Base-by-base conservation (phyloP, 2,113 vertebrate species). In the Cardinalis cardinalis region DNA sequence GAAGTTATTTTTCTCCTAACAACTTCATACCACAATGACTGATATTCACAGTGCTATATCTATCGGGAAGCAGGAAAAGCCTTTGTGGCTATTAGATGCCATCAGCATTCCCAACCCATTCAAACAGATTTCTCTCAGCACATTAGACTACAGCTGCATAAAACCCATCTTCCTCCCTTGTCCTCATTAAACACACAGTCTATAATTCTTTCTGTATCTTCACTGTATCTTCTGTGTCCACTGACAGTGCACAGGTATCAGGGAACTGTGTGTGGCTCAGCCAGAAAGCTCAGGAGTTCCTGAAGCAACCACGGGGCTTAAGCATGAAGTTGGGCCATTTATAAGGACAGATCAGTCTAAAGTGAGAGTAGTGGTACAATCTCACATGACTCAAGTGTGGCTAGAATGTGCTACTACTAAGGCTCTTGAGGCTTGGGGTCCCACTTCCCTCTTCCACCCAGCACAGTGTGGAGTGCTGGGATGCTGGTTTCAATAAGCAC, bases 1-100 rank as follows among this genome's bases (percentile, higher is more conserved):
- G 95, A 95, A 92, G 78, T 89, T 75, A 83, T 93, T 95, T 93
- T 89, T 95, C 94, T 92, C 51, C 3, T 84, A 87, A 89, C 89
- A 91, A 79, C 89, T 89, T 89, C 79, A 73, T 91, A 72, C 74
- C 64, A 46, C 87, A 87, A 40, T 58, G 91, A 87, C 84, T 79
- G 87, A 93, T 92, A 89, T 6, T 90, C 87, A 46, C 93, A 85
- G 89, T 36, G 73, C 81, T 72, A 0, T 41, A 51, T 79, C 77
- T 87, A 38, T 61, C 74, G 94, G 82, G 89, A 91, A 90, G 91
- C 81, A 87, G 74, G 70, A 92, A 94, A 93, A 89, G 68, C 82
- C 84, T 94, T 87, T 84, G 58, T 78, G 87, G 76, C 65, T 81
- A 53, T 75, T 70, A 68, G 80, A 74, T 84, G 84, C 89, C 93